phyloP scores from a whole-genome alignment of 2,888 invertebrate genomes.

The Apotomis turbidana region DNA sequence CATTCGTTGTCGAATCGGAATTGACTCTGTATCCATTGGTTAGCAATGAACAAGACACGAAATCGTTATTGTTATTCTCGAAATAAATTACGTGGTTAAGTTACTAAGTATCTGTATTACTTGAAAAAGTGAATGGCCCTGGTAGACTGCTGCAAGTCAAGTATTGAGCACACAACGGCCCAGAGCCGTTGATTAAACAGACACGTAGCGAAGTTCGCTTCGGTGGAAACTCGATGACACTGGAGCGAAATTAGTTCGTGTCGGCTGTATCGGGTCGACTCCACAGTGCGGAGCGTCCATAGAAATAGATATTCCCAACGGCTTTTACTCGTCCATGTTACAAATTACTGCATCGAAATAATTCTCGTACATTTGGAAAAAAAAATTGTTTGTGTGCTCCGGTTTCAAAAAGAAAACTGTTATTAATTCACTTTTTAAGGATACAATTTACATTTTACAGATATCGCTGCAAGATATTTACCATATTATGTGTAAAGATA shows the following conservation, averaged over 20 bases:
- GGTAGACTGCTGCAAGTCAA: not conserved
- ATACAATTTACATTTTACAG: not conserved
- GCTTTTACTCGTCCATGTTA: too few species aligned
- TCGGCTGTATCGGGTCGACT: not conserved
- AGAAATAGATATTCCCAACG: too few species aligned
- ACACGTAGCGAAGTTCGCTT: constrained; percentile 9
- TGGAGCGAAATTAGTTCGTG: constrained; percentile 4
- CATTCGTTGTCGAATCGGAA: constrained; percentile 99
- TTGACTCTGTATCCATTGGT: constrained; percentile 92
- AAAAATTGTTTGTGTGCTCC: too few species aligned
- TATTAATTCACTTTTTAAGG: not conserved
- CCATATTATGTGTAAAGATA: too few species aligned
- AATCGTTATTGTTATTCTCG: constrained; percentile 7
- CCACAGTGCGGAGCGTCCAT: too few species aligned
- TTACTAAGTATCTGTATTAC: not conserved
- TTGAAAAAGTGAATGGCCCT: not conserved
- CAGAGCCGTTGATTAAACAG: constrained; percentile 1
- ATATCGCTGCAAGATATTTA: not conserved
- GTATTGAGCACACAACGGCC: not conserved
- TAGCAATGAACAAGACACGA: constrained; percentile 66
- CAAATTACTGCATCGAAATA: too few species aligned
- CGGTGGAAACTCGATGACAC: constrained; percentile 4
- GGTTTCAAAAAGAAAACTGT: too few species aligned
- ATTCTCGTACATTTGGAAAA: too few species aligned
- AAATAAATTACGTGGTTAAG: not conserved